Conservation (phyloP, 2,888 invertebrate species). For the Phlogophora meticulosa region DNA sequence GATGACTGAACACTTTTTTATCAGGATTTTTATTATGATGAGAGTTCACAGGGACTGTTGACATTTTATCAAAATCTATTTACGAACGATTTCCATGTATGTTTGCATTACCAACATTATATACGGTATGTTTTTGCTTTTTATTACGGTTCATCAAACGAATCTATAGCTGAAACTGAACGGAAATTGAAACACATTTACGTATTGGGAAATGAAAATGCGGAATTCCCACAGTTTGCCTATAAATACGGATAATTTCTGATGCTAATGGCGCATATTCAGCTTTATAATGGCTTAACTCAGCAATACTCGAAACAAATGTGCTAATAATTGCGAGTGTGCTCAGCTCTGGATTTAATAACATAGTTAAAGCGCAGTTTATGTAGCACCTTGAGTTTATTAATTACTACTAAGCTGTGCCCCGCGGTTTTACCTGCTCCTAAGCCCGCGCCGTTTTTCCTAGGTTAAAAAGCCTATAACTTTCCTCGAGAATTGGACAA, state of each 20-base stretch:
- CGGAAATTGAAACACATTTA: conserved; percentile 75
- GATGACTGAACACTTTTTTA: conserved; percentile 72
- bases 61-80: conserved; percentile 42
- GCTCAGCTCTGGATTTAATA: conserved; percentile 40
- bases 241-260: conserved; percentile 68
- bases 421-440: no score
- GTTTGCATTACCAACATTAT: conserved; percentile 7
- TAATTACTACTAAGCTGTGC: conserved; percentile 4
- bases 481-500: no score
- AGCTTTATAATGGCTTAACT: conserved; percentile 52
- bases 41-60: conserved; percentile 63
- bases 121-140: conserved; percentile 19
- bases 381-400: conserved; percentile 18
- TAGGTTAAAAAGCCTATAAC: no score
- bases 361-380: conserved; percentile 28
- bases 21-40: conserved; percentile 58
- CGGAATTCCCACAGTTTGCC: conserved; percentile 56
- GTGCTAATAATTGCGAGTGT: conserved; percentile 49
- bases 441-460: no score
- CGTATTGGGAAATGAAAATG: conserved; percentile 65
- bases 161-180: conserved; percentile 74
- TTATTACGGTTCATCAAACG: conserved; percentile 55
- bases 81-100: conserved; percentile 17
- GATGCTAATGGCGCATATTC: conserved; percentile 54
- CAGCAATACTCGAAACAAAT: conserved; percentile 58